Evolutionary conservation across 2,113 vertebrate genomes (phyloP).

Genomic region (Numida meleagris): DNA sequence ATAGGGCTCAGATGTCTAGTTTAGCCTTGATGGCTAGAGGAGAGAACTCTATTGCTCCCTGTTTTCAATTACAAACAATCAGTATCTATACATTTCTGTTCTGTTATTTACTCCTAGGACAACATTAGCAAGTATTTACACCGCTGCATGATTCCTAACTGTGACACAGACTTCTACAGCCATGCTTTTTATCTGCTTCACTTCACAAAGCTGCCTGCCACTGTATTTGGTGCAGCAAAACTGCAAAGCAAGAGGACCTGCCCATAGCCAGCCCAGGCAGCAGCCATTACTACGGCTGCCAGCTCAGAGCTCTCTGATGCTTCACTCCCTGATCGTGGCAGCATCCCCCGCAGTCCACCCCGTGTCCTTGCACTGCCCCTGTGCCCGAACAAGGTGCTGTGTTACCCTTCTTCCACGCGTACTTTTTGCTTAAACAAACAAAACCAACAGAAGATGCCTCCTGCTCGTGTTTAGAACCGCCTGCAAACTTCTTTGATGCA

Average conservation of each 20-base stretch:
- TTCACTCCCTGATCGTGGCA: background rate
- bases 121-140: background rate
- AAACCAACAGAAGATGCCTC: background rate
- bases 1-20: background rate
- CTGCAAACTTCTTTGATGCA: background rate
- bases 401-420: background rate
- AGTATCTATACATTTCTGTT: background rate
- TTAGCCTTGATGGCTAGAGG: background rate
- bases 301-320: background rate
- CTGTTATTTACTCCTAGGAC: background rate
- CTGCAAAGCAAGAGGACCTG: background rate
- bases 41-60: background rate
- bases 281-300: background rate
- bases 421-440: background rate
- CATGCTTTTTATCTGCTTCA: background rate
- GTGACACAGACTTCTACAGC: background rate
- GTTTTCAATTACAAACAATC: background rate
- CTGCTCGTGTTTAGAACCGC: background rate
- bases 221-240: background rate
- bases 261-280: background rate
- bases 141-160: background rate
- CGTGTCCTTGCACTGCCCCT: too few species aligned
- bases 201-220: background rate
- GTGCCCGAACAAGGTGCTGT: accelerated
- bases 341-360: background rate